Evolutionary conservation across 2,888 invertebrate genomes (phyloP).

Genomic region (Tipula unca): DNA sequence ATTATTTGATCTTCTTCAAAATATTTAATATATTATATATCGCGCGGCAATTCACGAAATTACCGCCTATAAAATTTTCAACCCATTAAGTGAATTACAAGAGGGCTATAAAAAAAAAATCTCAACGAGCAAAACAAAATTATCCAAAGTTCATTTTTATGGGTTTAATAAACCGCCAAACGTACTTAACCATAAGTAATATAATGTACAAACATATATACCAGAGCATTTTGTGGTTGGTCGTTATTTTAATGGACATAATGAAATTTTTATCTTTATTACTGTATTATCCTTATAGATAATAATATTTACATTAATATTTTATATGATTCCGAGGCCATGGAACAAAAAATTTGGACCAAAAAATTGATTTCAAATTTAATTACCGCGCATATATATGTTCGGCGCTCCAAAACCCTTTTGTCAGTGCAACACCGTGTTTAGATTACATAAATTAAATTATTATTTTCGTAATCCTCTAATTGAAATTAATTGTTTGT

Average conservation of each 20-base stretch:
- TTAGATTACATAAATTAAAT: not conserved
- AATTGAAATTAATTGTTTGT: not conserved
- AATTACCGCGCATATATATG: not conserved
- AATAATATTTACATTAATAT: not conserved
- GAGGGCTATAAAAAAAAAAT: not conserved
- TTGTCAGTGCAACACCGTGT: not conserved
- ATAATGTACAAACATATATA: not conserved
- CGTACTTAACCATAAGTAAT: not conserved
- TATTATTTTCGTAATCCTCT: not conserved
- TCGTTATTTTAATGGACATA: not conserved
- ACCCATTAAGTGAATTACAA: not conserved
- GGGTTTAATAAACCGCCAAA: not conserved
- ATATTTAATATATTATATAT: not conserved
- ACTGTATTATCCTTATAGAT: not conserved
- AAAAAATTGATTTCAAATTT: not conserved
- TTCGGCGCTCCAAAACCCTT: not conserved
- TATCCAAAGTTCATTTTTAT: not conserved
- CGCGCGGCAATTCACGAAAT: not conserved
- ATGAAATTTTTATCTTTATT: not conserved
- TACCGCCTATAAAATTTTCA: not conserved
- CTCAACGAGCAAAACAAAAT: not conserved
- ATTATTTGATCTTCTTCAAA: not conserved
- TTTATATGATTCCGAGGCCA: not conserved
- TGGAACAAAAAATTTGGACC: not conserved
- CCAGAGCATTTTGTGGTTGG: not conserved